Evolutionary conservation across 37 sponge, comb jelly and placozoan species (phyloP).

Genomic region (Haliclona indistincta): DNA sequence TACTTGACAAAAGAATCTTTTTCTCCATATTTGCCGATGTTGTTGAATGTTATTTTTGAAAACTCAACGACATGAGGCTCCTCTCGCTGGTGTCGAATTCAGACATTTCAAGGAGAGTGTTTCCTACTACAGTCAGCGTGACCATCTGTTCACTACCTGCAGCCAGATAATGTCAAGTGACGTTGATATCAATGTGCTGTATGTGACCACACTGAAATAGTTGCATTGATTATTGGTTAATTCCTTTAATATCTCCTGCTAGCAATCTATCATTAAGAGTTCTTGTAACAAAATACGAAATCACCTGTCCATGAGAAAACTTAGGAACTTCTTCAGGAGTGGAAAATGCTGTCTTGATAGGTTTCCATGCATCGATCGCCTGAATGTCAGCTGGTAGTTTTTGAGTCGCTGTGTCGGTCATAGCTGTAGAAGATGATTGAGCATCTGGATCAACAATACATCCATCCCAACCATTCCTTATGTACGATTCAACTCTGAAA

Average conservation of each 20-base stretch:
- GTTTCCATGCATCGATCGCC: neutral
- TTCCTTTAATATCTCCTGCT: conserved; percentile 9
- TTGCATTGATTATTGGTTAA: conserved; percentile 14
- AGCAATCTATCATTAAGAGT: conserved; percentile 15
- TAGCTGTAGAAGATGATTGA: neutral
- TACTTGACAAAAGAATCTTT: no score
- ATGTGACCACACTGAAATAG: conserved; percentile 33
- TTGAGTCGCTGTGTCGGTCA: neutral
- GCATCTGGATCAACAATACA: conserved; percentile 39
- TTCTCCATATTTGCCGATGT: no score
- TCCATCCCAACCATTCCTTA: conserved; percentile 50
- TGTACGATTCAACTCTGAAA: conserved; percentile 47
- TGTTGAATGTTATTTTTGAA: no score
- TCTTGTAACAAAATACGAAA: conserved; percentile 29
- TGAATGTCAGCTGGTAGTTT: neutral
- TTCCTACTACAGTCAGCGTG: no score
- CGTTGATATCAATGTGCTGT: no score
- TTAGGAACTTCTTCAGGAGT: no score
- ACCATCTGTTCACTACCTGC: no score
- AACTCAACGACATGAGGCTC: no score
- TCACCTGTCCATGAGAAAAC: conserved; percentile 23
- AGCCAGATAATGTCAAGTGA: no score
- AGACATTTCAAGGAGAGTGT: no score
- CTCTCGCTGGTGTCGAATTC: no score
- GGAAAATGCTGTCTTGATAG: conserved; percentile 5